phyloP scores from a whole-genome alignment of 2,113 vertebrate species.

The Neodontobutis hainanensis region DNA sequence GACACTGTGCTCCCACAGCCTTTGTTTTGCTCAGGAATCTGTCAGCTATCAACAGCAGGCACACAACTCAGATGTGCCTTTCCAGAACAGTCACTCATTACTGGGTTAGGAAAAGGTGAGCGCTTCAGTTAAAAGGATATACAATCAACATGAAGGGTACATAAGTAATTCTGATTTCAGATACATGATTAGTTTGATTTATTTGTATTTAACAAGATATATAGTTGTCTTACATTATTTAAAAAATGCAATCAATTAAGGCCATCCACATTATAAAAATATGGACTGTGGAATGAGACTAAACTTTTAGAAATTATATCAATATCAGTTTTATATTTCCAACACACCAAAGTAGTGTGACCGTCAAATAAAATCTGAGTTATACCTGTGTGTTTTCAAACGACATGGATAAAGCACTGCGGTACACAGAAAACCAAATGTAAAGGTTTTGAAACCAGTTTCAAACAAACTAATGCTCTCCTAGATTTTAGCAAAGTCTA shows the following conservation, averaged over 20 bases:
- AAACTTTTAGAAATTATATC: no score
- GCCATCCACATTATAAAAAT: no score
- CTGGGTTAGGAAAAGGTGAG: conserved; percentile 1
- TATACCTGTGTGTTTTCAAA: no score
- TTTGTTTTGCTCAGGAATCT: conserved; percentile 63
- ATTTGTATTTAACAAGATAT: no score
- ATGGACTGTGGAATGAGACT: no score
- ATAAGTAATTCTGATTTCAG: not conserved
- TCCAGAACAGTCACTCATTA: conserved; percentile 18
- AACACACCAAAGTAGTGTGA: no score
- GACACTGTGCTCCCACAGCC: conserved; percentile 40
- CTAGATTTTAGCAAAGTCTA: conserved; percentile 52
- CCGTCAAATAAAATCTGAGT: no score
- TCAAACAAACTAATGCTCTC: conserved; percentile 35
- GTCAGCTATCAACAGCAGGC: conserved; percentile 55
- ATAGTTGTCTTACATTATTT: no score
- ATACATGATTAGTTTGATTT: no score
- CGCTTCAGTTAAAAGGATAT: conserved; percentile 3
- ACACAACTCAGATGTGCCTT: conserved; percentile 31
- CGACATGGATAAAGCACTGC: not conserved
- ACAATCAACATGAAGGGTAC: not conserved
- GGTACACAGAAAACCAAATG: conserved; percentile 15
- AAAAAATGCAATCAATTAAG: no score
- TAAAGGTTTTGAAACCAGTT: conserved; percentile 26
- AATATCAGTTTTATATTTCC: no score